Conservation (phyloP, 2,113 vertebrate species). For the Calonectris borealis region DNA sequence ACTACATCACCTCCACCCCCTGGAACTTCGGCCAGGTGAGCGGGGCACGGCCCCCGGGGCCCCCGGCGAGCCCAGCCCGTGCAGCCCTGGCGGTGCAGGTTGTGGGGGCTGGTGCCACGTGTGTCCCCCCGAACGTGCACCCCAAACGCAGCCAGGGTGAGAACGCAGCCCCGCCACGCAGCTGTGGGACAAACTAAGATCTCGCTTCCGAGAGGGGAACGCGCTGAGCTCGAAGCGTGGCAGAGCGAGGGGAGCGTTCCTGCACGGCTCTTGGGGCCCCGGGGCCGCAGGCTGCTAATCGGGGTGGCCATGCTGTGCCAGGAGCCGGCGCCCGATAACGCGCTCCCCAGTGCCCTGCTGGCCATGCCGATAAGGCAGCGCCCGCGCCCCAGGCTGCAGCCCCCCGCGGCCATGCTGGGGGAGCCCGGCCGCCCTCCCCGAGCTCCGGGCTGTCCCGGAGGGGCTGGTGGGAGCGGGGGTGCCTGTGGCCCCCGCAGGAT, state of each 20-base stretch:
- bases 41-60: rapidly evolving
- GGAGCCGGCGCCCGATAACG: neutral
- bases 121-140: rapidly evolving
- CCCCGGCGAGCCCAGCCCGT: rapidly evolving
- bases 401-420: rapidly evolving
- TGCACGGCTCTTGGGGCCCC: neutral
- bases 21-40: constrained; percentile 96
- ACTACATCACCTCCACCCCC: constrained; percentile 68
- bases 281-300: neutral
- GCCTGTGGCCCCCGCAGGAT: neutral
- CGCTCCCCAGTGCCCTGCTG: rapidly evolving
- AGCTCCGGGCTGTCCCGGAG: neutral
- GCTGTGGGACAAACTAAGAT: rapidly evolving
- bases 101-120: rapidly evolving
- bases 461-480: rapidly evolving
- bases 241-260: neutral
- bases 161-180: rapidly evolving
- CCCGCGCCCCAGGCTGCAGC: neutral
- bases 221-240: rapidly evolving
- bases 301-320: rapidly evolving
- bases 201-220: neutral
- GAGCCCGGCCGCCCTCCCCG: rapidly evolving
- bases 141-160: neutral
- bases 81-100: neutral
- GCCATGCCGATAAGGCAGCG: neutral